Conservation (phyloP, 2,888 invertebrate species). For the Coenonympha glycerion region DNA sequence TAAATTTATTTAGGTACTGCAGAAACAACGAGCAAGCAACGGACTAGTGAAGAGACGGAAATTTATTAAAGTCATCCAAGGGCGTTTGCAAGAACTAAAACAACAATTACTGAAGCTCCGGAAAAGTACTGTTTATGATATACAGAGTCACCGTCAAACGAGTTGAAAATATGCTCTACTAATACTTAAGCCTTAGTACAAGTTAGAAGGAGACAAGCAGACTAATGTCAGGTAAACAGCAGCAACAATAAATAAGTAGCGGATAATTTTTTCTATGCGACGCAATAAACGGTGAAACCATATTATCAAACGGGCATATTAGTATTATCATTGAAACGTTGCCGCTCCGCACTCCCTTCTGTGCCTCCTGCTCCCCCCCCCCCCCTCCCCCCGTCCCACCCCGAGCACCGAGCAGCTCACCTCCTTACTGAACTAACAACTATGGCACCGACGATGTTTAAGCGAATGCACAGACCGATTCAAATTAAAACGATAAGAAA, state of each 20-base stretch:
- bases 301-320: constrained; percentile 45
- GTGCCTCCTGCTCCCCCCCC: constrained; percentile 56
- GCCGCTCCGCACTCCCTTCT: constrained; percentile 59
- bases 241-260: neutral
- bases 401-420: constrained; percentile 42
- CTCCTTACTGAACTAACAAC: constrained; percentile 42
- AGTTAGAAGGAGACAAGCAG: neutral
- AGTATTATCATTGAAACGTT: constrained; percentile 57
- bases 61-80: neutral
- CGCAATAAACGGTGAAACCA: constrained; percentile 41
- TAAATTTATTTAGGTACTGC: neutral
- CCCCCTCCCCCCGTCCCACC: constrained; percentile 55
- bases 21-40: neutral
- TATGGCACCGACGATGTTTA: constrained; percentile 45
- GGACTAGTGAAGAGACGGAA: neutral
- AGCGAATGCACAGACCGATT: constrained; percentile 45
- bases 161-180: neutral
- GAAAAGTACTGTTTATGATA: neutral
- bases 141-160: neutral
- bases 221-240: neutral
- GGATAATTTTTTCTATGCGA: constrained; percentile 9
- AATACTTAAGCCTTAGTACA: neutral
- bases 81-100: neutral
- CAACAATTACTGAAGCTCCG: neutral
- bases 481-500: constrained; percentile 43